Conservation (phyloP, 2,797 vertebrate genomes). For the Remorina albescens region DNA sequence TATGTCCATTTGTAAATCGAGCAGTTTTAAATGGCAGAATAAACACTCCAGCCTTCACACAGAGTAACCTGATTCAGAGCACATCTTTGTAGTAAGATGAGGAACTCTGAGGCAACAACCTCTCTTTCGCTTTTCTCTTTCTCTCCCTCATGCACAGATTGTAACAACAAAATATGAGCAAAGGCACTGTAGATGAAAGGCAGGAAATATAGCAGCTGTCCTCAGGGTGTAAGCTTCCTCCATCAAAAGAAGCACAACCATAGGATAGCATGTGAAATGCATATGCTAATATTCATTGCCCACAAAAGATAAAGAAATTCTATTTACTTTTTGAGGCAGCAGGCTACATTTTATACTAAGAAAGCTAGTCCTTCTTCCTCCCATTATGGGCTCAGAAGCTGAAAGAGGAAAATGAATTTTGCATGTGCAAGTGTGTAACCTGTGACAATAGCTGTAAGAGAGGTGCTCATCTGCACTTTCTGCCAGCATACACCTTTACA, state of each 20-base stretch:
- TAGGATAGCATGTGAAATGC: conserved; percentile 24
- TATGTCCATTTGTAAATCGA: not conserved
- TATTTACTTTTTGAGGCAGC: not conserved
- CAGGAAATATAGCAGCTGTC: conserved; percentile 75
- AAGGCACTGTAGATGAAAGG: conserved; percentile 75
- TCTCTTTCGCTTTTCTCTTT: conserved; percentile 46
- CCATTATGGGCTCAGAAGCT: not conserved
- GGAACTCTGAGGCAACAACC: conserved; percentile 26
- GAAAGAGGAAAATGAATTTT: conserved; percentile 25
- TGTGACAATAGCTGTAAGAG: not conserved
- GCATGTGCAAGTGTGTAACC: conserved; percentile 1
- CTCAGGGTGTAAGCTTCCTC: conserved; percentile 62
- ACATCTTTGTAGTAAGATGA: conserved; percentile 29
- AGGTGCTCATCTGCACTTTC: conserved; percentile 7
- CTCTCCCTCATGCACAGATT: conserved; percentile 23
- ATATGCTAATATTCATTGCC: not conserved
- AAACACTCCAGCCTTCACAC: not conserved
- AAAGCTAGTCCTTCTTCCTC: conserved; percentile 23
- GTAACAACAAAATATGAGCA: conserved; percentile 55
- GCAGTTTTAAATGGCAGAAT: not conserved
- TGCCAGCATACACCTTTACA: not conserved
- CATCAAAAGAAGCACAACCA: conserved; percentile 24
- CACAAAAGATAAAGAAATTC: not conserved
- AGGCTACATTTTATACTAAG: conserved; percentile 11
- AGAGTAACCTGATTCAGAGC: not conserved